phyloP scores from a whole-genome alignment of 1,140 invertebrate species.

The Drosophila pectinifera region DNA sequence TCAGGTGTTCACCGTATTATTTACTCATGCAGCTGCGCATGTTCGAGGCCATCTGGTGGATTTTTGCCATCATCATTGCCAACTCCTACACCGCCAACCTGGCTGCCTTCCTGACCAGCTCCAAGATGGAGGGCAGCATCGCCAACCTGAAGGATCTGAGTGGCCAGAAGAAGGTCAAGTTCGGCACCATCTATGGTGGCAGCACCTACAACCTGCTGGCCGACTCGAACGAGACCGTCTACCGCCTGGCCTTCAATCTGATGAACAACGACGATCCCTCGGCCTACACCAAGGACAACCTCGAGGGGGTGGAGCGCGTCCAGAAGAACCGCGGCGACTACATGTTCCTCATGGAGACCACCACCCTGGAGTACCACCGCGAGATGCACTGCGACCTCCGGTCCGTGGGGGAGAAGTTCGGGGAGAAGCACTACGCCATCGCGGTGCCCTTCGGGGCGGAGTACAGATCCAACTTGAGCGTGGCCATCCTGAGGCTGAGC shows the following conservation, averaged over 20 bases:
- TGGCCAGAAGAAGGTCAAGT: conserved; percentile 94
- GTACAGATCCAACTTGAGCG: conserved; percentile 88
- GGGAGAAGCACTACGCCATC: conserved; percentile 92
- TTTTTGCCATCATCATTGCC: conserved; percentile 97
- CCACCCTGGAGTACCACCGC: conserved; percentile 94
- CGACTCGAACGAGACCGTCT: conserved; percentile 90
- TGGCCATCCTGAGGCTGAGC: conserved; percentile 90
- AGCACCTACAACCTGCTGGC: conserved; percentile 91
- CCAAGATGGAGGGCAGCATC: conserved; percentile 93
- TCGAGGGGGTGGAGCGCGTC: conserved; percentile 93
- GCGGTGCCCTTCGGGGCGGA: conserved; percentile 90
- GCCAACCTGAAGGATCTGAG: conserved; percentile 94
- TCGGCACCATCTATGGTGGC: conserved; percentile 91
- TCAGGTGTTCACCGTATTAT: too few species aligned
- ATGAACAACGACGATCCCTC: conserved; percentile 91
- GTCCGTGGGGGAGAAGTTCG: conserved; percentile 95
- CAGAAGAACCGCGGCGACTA: conserved; percentile 91
- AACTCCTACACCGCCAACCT: conserved; percentile 98
- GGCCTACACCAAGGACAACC: conserved; percentile 90
- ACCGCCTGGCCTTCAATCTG: conserved; percentile 88
- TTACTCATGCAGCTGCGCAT: too few species aligned
- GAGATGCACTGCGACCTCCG: conserved; percentile 96
- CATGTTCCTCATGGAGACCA: conserved; percentile 98
- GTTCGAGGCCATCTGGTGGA: conserved; percentile 96
- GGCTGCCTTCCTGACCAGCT: conserved; percentile 96